Conservation (phyloP, 2,888 invertebrate species). For the Zygaena filipendulae region DNA sequence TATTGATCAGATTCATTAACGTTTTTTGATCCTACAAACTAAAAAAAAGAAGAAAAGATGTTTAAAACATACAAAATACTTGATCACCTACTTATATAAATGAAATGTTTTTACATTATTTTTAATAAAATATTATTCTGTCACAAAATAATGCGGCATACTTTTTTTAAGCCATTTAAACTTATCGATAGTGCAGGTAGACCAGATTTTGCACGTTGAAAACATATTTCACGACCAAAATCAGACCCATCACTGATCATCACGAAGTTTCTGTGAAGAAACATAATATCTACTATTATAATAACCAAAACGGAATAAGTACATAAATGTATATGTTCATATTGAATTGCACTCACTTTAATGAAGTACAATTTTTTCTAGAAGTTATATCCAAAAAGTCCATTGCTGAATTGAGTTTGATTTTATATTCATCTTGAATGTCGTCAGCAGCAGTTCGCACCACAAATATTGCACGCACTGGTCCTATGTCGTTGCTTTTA, state of each 20-base stretch:
- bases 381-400: constrained; percentile 15
- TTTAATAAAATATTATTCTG: too few species aligned
- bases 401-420: constrained; percentile 11
- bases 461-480: constrained; percentile 24
- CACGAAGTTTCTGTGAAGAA: constrained; percentile 14
- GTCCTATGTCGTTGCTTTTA: constrained; percentile 16
- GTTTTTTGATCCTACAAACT: too few species aligned
- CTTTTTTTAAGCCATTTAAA: too few species aligned
- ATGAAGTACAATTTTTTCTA: constrained; percentile 14
- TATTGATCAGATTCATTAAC: too few species aligned
- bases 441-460: constrained; percentile 11
- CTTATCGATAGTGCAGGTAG: too few species aligned
- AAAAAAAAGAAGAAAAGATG: too few species aligned
- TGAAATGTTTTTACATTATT: too few species aligned
- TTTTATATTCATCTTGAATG: constrained; percentile 13
- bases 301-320: constrained; percentile 7
- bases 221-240: too few species aligned
- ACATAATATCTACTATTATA: constrained; percentile 1
- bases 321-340: neutral
- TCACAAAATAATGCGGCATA: too few species aligned
- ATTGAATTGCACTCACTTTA: constrained; percentile 17
- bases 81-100: too few species aligned
- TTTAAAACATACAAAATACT: too few species aligned
- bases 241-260: constrained; percentile 11
- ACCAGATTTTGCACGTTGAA: constrained; percentile 9